Percentiles rank a stretch among this genome's conserved stretches.
Evolutionary conservation across 1,140 invertebrate species (phyloP).

Genomic region (Choristoneura fumiferana): DNA sequence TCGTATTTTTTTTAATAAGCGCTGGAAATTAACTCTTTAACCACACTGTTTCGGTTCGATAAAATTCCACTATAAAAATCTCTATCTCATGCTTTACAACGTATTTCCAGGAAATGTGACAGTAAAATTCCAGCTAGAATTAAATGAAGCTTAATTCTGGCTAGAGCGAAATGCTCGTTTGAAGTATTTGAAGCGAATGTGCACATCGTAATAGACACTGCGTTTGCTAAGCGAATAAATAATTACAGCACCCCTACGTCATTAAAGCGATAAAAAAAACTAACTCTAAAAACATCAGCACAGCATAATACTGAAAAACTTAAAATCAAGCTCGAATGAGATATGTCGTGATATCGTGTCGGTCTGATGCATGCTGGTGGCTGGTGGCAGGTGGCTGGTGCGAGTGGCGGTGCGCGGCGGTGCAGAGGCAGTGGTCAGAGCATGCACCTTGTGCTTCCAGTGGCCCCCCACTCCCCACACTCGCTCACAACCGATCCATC

Average conservation of each 20-base stretch:
- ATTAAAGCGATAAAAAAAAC: constrained; percentile 46
- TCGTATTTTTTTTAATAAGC: background rate
- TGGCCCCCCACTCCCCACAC: constrained; percentile 47
- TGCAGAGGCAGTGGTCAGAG: constrained; percentile 36
- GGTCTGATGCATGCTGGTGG: constrained; percentile 6
- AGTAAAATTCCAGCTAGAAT: constrained; percentile 3
- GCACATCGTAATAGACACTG: constrained; percentile 33
- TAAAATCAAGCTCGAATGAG: constrained; percentile 49
- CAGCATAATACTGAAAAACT: constrained; percentile 41
- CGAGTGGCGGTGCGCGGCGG: background rate
- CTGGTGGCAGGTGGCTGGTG: background rate
- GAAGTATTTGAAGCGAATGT: constrained; percentile 31
- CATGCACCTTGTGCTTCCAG: constrained; percentile 64
- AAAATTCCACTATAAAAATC: background rate
- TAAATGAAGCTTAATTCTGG: constrained; percentile 11
- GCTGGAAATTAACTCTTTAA: background rate
- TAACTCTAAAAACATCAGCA: constrained; percentile 49
- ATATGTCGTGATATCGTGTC: constrained; percentile 40
- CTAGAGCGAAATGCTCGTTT: background rate
- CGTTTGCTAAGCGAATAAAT: constrained; percentile 39
- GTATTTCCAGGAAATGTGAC: constrained; percentile 7
- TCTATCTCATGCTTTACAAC: constrained; percentile 7
- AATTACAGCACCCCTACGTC: constrained; percentile 43
- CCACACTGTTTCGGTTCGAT: background rate
- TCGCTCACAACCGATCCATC: too few species aligned